Evolutionary conservation across 2,888 invertebrate genomes (phyloP), one percentile per base, ranked within the genome.

Genomic region (Pammene aurita): DNA sequence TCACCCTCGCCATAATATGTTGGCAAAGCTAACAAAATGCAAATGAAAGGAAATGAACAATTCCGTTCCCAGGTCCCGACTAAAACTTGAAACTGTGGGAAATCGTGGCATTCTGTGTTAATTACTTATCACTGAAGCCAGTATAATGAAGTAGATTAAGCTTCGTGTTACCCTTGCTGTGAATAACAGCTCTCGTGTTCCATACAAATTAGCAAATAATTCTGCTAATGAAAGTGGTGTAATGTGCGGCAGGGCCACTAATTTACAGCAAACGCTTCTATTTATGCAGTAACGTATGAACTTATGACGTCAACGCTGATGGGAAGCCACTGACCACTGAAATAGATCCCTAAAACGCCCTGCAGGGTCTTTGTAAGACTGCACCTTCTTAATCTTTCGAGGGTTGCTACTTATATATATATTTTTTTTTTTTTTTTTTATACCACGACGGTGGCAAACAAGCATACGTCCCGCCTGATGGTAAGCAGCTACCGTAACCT

Each of bases 201-300:
- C 76, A 80, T 80, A 81, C 84, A 87, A 90, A 89, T 89, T 87
- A 87, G 84, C 87, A 82, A 88, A 89, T 89, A 85, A 89, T 90
- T 88, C 82, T 77, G 75, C 80, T 86, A 88, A 88, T 88, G 83
- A 85, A 87, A 85, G 84, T 84, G 81, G 80, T 79, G 79, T 82
- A 79, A 26, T 26, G 81, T 78, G 71, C 77, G 71, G 74, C 73
- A 73, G 72, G 72, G 76, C 76, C 77, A 75, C 79, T 79, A 80
- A 84, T 84, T 81, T 81, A 79, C 78, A 74, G 76, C 74, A 74
- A 55, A 69, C 42, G 60, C 55, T 67, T 67, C 71, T 74, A 74
- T 74, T 74, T 77, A 75, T 38, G 26, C 34, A 60, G 65, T 60
- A 48, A 77, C 77, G 80, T 80, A 80, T n/a, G 34, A 26, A 54